Conservation (phyloP, 2,113 vertebrate genomes). For the Stomatorhinus ivindoensis region DNA sequence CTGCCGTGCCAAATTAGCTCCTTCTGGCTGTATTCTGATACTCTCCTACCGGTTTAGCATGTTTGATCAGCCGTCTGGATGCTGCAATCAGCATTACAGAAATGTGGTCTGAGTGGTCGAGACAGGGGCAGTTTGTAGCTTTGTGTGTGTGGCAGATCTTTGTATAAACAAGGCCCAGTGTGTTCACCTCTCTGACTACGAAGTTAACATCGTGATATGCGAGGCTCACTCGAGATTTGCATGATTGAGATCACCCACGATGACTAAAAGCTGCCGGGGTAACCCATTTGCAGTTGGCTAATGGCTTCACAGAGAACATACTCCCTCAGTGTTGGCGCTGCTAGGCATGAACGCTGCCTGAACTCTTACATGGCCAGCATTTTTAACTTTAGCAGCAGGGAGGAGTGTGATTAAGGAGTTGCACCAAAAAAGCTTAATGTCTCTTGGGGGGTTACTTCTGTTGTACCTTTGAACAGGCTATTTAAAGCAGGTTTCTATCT, state of each 20-base stretch:
- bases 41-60: background rate
- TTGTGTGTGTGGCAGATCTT: background rate
- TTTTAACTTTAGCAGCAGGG: constrained; percentile 8
- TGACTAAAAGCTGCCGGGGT: background rate
- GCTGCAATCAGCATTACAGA: background rate
- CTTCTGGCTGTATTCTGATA: background rate
- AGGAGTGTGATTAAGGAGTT: background rate
- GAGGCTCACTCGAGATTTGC: background rate
- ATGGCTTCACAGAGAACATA: background rate
- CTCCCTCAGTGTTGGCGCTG: background rate
- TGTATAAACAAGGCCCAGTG: background rate
- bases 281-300: background rate
- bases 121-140: background rate
- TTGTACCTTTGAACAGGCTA: background rate
- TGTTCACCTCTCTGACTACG: background rate
- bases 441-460: background rate
- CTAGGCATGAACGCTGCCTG: background rate
- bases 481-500: background rate
- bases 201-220: background rate
- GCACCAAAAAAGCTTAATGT: constrained; percentile 2
- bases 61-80: background rate
- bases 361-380: background rate
- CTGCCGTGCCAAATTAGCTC: background rate
- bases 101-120: background rate
- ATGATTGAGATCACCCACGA: background rate